These are phyloP conservation scores for Cryptosula pallasiana DNA, from an alignment of 2,888 invertebrate genomes.

Conservation along the genomic window DNA sequence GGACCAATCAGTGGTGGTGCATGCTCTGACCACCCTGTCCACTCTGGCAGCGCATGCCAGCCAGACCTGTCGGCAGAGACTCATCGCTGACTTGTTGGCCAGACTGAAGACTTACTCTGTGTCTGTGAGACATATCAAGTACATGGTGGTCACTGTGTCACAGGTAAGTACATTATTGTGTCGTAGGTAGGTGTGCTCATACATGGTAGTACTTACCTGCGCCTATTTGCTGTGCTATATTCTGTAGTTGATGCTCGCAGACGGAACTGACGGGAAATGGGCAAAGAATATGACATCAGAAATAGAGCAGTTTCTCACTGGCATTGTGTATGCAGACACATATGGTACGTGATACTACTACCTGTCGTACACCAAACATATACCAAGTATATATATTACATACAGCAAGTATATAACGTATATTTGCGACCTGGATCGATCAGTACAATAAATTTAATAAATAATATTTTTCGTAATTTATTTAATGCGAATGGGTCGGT, in stretches of 20 bases:
- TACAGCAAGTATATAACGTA: no score
- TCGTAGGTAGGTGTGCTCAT: not conserved
- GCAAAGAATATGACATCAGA: not conserved
- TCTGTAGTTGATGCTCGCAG: not conserved
- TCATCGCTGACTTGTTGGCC: not conserved
- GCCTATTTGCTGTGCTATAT: not conserved
- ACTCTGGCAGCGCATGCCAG: not conserved
- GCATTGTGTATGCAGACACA: not conserved
- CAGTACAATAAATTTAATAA: no score
- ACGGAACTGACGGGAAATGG: not conserved
- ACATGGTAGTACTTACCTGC: not conserved
- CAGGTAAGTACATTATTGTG: no score
- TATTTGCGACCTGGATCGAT: no score
- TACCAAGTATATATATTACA: no score
- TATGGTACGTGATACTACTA: not conserved
- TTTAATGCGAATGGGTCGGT: no score
- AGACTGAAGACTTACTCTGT: not conserved
- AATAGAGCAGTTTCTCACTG: not conserved
- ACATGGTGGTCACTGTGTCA: constrained; percentile 6
- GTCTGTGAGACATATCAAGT: not conserved
- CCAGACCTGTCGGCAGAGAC: not conserved
- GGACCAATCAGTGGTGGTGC: not conserved
- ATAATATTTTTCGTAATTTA: no score
- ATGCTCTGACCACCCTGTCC: not conserved
- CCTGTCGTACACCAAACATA: not conserved